Base-by-base conservation (phyloP, 1,140 invertebrate species). In the Zaprionus gabonicus region DNA sequence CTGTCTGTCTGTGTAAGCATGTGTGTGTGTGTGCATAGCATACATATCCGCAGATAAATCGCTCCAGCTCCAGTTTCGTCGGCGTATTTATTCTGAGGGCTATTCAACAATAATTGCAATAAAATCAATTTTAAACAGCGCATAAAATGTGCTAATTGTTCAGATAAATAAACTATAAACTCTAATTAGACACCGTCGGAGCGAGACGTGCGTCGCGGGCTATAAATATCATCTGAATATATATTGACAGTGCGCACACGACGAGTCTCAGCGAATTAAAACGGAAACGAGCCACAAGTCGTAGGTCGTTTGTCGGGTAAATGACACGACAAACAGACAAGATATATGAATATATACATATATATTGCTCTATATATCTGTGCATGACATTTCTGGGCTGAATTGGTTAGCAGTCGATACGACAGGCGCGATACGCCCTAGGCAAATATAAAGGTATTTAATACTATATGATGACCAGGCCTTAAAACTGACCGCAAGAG, bases 121-220 rank as follows among this genome's bases (percentile, higher is more conserved):
- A 88, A 90, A 90, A 80, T 78, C 71, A 67, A 80, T 78, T 75
- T 86, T 90, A 91, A 90, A 90, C 59, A 78, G 80, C 83, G 67
- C 82, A 84, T 86, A 82, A 91, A 90, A 82, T 64, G 82, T 82
- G 82, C 56, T 82, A 86, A 90, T 91, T 91, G 46, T 58, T 25
- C 69, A 71, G 70, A 76, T 90, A 84, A 88, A 88, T 80, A 88
- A 90, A 75, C 84, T 80, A 88, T 84, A 90, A 88, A 77, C 72
- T 83, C 84, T 81, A 90, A 88, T 88, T 90, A 88, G 71, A 81
- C 82, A 76, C 60, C 81, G 76, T 67, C 78, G 75, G 76, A 68
- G 59, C 76, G 83, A 84, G 84, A 85, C 85, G 84, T 88, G 74
- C 64, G 72, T 69, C 34, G 60, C 60, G 15, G 23, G 27, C 49